Evolutionary conservation across 1,140 invertebrate species (phyloP).

Genomic region (Delia radicum): DNA sequence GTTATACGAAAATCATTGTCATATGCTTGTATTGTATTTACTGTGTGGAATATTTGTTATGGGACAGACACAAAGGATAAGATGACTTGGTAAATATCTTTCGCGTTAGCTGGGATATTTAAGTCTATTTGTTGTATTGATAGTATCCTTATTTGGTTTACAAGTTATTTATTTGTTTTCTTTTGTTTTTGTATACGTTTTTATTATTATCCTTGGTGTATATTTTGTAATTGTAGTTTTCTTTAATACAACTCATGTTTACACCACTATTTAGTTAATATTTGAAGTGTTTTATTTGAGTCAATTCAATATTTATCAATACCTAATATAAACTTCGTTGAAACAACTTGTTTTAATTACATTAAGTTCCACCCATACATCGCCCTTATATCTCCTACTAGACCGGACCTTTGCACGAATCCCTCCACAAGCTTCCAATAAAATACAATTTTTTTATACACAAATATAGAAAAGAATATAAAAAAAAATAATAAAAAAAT

Average conservation of each 20-base stretch:
- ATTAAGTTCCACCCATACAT: too few species aligned
- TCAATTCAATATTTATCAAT: not conserved
- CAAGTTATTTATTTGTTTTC: not conserved
- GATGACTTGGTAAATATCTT: not conserved
- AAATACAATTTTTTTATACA: too few species aligned
- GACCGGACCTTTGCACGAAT: too few species aligned
- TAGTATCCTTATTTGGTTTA: not conserved
- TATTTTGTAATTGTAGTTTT: too few species aligned
- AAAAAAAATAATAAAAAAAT: too few species aligned
- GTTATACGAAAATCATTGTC: not conserved
- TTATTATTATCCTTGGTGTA: not conserved
- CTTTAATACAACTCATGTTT: not conserved
- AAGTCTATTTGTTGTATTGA: not conserved
- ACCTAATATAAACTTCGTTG: too few species aligned
- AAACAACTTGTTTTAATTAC: too few species aligned
- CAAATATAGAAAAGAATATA: too few species aligned
- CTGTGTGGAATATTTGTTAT: too few species aligned
- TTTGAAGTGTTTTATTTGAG: not conserved
- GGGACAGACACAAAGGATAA: not conserved
- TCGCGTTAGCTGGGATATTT: not conserved
- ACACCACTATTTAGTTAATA: not conserved
- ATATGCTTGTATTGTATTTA: not conserved
- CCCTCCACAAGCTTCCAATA: too few species aligned
- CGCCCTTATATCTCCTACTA: too few species aligned
- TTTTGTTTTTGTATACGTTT: not conserved